Evolutionary conservation across 2,113 vertebrate species (phyloP).

Genomic region (Phainopepla nitens): DNA sequence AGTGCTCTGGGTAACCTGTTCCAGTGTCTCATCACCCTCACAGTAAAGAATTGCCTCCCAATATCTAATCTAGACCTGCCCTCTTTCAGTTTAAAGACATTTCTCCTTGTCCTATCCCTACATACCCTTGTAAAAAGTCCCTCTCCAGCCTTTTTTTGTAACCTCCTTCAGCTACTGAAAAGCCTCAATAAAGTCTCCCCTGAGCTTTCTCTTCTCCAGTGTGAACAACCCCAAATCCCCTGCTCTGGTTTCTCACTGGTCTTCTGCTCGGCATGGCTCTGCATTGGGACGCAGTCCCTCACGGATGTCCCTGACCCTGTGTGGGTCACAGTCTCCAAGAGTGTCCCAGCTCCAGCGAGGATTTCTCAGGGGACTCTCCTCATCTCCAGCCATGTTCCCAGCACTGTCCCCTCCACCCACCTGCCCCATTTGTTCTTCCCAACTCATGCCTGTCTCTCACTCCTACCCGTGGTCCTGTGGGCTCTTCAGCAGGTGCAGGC

Average conservation of each 20-base stretch:
- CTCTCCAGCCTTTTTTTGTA: neutral
- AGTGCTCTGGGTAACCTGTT: neutral
- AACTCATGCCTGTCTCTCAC: neutral
- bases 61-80: neutral
- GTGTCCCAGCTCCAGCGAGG: fast-evolving
- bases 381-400: fast-evolving
- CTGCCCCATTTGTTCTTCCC: neutral
- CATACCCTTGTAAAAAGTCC: neutral
- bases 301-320: fast-evolving
- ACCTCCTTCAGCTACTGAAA: neutral
- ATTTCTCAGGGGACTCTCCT: neutral
- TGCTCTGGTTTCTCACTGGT: neutral
- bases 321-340: too few species aligned
- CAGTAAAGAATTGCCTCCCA: neutral
- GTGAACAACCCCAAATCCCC: neutral
- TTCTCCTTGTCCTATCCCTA: neutral
- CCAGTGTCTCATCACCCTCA: neutral
- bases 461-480: neutral
- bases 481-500: fast-evolving
- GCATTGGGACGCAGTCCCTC: fast-evolving
- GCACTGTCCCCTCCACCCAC: neutral
- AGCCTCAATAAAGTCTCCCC: too few species aligned
- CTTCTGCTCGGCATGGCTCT: neutral
- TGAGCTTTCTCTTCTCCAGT: neutral
- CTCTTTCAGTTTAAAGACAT: neutral